Evolutionary conservation across 2,797 vertebrate species (phyloP).

Genomic region (Geotrypetes seraphini): DNA sequence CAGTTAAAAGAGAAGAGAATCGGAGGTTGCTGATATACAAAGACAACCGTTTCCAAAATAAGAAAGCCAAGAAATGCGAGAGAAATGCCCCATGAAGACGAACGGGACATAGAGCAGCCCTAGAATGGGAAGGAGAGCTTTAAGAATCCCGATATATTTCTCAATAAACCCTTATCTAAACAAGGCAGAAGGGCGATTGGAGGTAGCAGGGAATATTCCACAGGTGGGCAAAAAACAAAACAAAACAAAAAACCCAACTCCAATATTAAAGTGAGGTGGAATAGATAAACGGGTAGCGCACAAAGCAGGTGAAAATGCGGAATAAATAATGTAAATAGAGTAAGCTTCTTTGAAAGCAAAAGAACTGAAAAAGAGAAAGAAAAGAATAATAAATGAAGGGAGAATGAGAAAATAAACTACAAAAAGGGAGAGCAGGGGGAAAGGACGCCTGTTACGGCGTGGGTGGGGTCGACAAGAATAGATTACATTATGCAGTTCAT

Average conservation of each 20-base stretch:
- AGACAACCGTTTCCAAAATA: no score
- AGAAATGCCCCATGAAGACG: no score
- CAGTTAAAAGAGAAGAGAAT: no score
- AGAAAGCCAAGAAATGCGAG: no score
- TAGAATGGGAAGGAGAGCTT: no score
- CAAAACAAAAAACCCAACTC: no score
- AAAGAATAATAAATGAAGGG: conserved; percentile 67
- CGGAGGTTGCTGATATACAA: no score
- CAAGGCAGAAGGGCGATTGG: no score
- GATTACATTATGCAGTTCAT: conserved; percentile 99
- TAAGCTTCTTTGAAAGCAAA: conserved; percentile 1
- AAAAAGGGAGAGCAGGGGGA: conserved; percentile 58
- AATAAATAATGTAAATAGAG: conserved; percentile 9
- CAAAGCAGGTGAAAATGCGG: conserved; percentile 28
- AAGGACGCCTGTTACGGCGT: conserved; percentile 81
- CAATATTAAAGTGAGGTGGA: conserved; percentile 33
- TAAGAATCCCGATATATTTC: no score
- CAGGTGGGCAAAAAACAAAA: conserved; percentile 26
- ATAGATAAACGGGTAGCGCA: conserved; percentile 30
- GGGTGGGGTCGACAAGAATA: conserved; percentile 98
- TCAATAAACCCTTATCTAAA: no score
- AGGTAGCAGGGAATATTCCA: conserved; percentile 8
- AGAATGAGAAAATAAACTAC: conserved; percentile 80
- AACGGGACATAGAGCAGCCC: no score
- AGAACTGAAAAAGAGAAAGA: conserved; percentile 46